phyloP scores from a whole-genome alignment of 2,888 invertebrate species.

The Aphodius sticticus region DNA sequence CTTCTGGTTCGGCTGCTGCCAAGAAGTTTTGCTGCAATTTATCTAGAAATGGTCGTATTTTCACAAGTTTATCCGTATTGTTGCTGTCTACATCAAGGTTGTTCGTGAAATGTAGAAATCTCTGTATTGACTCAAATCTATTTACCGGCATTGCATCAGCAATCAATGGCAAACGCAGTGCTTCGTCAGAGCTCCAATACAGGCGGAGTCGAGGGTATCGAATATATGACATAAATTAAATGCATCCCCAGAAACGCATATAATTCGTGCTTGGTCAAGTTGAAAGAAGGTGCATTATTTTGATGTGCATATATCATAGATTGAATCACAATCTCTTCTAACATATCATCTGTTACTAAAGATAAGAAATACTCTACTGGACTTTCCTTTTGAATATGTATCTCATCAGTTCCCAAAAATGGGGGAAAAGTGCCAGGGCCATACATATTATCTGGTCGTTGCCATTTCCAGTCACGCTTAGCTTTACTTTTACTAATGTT shows the following conservation, averaged over 20 bases:
- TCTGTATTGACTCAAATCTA: conserved; percentile 17
- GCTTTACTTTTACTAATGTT: neutral
- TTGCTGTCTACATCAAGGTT: conserved; percentile 12
- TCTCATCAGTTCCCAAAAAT: conserved; percentile 11
- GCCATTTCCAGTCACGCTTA: conserved; percentile 9
- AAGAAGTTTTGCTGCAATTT: conserved; percentile 13
- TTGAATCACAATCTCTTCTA: conserved; percentile 13
- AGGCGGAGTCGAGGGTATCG: conserved; percentile 9
- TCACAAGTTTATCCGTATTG: conserved; percentile 9
- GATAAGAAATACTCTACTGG: conserved; percentile 22
- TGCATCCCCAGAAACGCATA: neutral
- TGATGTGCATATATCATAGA: conserved; percentile 8
- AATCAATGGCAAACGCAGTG: conserved; percentile 4
- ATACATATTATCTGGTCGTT: conserved; percentile 8
- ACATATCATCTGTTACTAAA: conserved; percentile 14
- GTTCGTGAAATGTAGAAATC: conserved; percentile 5
- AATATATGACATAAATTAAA: conserved; percentile 18
- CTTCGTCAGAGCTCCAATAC: conserved; percentile 13
- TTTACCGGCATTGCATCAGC: conserved; percentile 14
- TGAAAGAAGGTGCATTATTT: conserved; percentile 20
- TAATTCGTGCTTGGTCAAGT: conserved; percentile 13
- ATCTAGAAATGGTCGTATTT: conserved; percentile 9
- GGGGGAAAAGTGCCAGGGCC: conserved; percentile 16
- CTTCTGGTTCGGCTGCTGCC: conserved; percentile 1
- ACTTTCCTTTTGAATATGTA: conserved; percentile 12